Conservation (phyloP, 2,797 vertebrate species). For the Trachops cirrhosus region DNA sequence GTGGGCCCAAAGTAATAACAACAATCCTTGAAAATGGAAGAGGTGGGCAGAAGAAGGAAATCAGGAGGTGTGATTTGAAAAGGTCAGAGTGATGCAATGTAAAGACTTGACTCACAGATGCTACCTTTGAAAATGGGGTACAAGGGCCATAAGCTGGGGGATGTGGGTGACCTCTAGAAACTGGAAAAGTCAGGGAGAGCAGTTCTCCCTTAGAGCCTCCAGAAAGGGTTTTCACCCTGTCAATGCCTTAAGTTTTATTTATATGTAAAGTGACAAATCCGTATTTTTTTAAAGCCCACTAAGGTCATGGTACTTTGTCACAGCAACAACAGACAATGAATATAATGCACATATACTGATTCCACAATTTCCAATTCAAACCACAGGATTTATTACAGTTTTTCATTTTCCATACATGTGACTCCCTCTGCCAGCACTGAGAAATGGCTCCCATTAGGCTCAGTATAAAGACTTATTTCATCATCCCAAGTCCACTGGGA, state of each 20-base stretch:
- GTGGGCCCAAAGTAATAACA: not conserved
- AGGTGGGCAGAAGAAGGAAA: not conserved
- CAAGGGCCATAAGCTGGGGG: too few relatives aligned
- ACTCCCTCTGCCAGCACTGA: not conserved
- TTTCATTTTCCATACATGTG: not conserved
- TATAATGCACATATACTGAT: not conserved
- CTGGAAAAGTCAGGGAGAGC: not conserved
- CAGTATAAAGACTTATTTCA: not conserved
- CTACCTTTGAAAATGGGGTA: not conserved
- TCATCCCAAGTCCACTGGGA: not conserved
- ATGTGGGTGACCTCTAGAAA: not conserved
- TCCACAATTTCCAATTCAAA: not conserved
- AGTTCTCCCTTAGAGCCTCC: not conserved
- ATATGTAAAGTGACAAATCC: not conserved
- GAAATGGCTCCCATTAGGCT: not conserved
- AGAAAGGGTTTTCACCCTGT: not conserved
- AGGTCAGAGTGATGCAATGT: not conserved
- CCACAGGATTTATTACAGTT: not conserved
- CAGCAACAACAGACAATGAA: not conserved
- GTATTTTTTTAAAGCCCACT: not conserved
- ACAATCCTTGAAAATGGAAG: not conserved
- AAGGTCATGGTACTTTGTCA: not conserved
- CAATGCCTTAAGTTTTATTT: not conserved
- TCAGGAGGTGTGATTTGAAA: not conserved
- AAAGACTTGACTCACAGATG: not conserved